phyloP scores from a whole-genome alignment of 2,888 invertebrate genomes.

The Notodonta dromedarius region DNA sequence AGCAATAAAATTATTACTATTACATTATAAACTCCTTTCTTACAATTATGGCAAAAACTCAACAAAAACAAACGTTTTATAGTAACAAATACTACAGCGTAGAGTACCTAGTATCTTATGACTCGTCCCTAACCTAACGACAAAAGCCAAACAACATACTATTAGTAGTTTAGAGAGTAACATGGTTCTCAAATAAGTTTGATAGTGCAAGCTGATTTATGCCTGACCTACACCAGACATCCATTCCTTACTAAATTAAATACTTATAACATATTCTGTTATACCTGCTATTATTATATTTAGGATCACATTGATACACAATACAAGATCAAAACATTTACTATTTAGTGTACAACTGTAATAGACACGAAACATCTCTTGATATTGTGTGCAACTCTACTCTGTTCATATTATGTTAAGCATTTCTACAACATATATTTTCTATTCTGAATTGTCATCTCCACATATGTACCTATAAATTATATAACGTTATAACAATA shows the following conservation, averaged over 20 bases:
- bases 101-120: constrained; percentile 67
- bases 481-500: constrained; percentile 84
- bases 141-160: constrained; percentile 78
- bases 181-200: constrained; percentile 42
- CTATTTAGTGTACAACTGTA: constrained; percentile 69
- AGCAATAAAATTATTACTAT: constrained; percentile 70
- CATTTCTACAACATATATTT: constrained; percentile 73
- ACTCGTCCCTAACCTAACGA: constrained; percentile 78
- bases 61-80: constrained; percentile 79
- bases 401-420: constrained; percentile 67
- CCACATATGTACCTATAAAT: constrained; percentile 80
- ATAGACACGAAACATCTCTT: constrained; percentile 65
- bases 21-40: constrained; percentile 71
- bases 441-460: constrained; percentile 69
- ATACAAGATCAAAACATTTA: constrained; percentile 76
- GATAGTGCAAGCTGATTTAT: constrained; percentile 38
- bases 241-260: constrained; percentile 22
- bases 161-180: constrained; percentile 57
- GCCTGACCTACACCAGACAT: constrained; percentile 21
- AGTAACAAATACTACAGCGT: constrained; percentile 73
- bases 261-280: constrained; percentile 28
- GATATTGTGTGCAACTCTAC: constrained; percentile 72
- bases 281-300: constrained; percentile 46
- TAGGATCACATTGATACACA: constrained; percentile 73
- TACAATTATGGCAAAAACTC: constrained; percentile 79